phyloP scores from a whole-genome alignment of 2,113 vertebrate genomes.

The Thunnus thynnus region DNA sequence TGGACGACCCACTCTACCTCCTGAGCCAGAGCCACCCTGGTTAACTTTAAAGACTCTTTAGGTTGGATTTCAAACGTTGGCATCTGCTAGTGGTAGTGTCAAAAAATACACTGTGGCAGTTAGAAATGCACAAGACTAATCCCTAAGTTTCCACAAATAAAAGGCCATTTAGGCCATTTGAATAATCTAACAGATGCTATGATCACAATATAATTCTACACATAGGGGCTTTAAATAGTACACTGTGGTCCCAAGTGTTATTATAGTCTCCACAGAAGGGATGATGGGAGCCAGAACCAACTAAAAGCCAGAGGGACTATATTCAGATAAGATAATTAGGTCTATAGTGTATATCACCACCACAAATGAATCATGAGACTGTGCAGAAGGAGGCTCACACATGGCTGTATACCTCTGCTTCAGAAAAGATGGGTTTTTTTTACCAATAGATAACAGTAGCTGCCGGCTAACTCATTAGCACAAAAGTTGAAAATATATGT shows the following conservation, averaged over 20 bases:
- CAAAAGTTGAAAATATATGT: background rate
- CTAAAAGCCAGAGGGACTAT: constrained; percentile 17
- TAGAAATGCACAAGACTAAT: too few species aligned
- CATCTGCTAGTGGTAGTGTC: too few species aligned
- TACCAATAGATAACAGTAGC: background rate
- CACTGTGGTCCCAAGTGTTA: constrained; percentile 15
- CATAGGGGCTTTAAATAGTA: constrained; percentile 13
- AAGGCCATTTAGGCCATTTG: too few species aligned
- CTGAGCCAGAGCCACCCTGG: too few species aligned
- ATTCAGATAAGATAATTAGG: constrained; percentile 50
- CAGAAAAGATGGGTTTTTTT: constrained; percentile 17
- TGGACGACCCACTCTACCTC: too few species aligned
- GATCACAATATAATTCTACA: background rate
- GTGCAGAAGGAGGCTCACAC: background rate
- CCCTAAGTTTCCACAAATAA: too few species aligned
- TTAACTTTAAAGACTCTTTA: too few species aligned
- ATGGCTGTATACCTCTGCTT: background rate
- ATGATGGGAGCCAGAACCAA: constrained; percentile 33
- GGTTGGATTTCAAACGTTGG: too few species aligned
- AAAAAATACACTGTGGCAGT: too few species aligned
- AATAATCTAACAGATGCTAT: background rate
- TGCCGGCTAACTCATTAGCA: constrained; percentile 6
- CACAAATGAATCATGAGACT: constrained; percentile 31
- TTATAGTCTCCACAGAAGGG: constrained; percentile 16
- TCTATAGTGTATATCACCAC: constrained; percentile 29